Base-by-base conservation (phyloP, 2,888 invertebrate genomes). In the Phlogophora meticulosa region DNA sequence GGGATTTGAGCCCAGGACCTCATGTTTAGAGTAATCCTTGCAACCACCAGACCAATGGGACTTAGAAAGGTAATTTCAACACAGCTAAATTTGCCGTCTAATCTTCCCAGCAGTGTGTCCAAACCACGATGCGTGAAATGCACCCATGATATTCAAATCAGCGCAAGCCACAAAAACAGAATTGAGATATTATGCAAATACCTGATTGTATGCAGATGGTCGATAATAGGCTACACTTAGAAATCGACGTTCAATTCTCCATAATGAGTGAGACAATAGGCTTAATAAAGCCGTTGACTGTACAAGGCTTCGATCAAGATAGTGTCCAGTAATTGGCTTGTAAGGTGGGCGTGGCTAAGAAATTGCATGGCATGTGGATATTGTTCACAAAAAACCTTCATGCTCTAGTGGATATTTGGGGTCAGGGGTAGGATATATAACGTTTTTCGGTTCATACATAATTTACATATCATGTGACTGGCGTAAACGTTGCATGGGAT, bases 141-240 rank as follows among this genome's bases (percentile, higher is more conserved):
- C 71, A 82, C 65, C 78, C 78, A 76, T 78, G 71, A 66, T 79
- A 75, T 78, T 82, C 79, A 76, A 91, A 92, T 90, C 90, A 88
- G 87, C 84, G 82, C 86, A 81, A 80, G 77, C 81, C 85, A 87
- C 82, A 89, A 91, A 91, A 93, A 91, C 89, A 91, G 72, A 92
- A 95, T 95, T 95, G 95, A 95, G 95, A 92, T 95, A 95, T 95
- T 94, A 95, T 95, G 95, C 91, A 91, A 95, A 95, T 95, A 82
- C 85, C 74, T 92, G 92, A 95, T 95, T 95, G 95, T 95, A 95
- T 95, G 95, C 92, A 95, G 93, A 95, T 95, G 87, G 86, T 83
- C 88, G 88, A 92, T 95, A 94, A 94, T 94, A 93, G 92, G 91
- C 83, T 88, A 89, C 87, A 88, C 85, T 88, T 84, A 81, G 87